Base-by-base conservation (phyloP, 2,797 vertebrate genomes). In the Pempheris klunzingeri region DNA sequence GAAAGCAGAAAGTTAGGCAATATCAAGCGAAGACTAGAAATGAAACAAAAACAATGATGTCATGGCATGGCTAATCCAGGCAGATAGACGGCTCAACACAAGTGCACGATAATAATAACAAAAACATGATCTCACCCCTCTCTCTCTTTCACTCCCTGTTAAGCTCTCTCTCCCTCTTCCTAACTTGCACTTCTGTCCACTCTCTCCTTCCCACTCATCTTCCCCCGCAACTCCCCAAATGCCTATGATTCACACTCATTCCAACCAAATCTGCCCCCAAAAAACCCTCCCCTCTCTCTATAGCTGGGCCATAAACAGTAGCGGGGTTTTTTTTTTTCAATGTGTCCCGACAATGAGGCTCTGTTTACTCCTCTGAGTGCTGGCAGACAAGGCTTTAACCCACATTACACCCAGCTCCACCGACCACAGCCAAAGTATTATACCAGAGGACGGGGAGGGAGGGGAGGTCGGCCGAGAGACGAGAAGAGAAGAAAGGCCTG, bases 11-110 rank as follows among this genome's bases (percentile, higher is more conserved):
- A 86, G 87, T 92, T 88, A 80, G 85, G 87, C 72, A 87, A 88
- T 84, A 90, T 89, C 84, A 89, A 85, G 61, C 81, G 1, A 81
- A 79, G 86, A 78, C 85, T 75, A 82, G 84, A 93, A 94, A 95
- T 95, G 91, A 95, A 95, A 94, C 77, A 91, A 95, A 94, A 95
- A 94, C 94, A 95, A 94, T 96, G 95, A 96, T 94, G 93, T 95
- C 95, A 96, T 88, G 86, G 84, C 77, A 53, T 82, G 83, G 87
- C 90, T 94, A 94, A 95, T 94, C 92, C 92, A 84, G 92, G 90
- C 89, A 92, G 94, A 95, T 94, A 95, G 91, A 92, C 86, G 80
- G 92, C 93, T 94, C 93, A 90, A 91, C 90, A 86, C 93, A 92
- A 93, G 92, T 92, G 89, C 91, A 91, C 81, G 91, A 95, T 94